A percentile compares a stretch with the other conserved stretches of the same genome.
These are phyloP conservation scores for Dendrolimus houi DNA, from an alignment of 2,888 invertebrate genomes.

Conservation along the genomic window DNA sequence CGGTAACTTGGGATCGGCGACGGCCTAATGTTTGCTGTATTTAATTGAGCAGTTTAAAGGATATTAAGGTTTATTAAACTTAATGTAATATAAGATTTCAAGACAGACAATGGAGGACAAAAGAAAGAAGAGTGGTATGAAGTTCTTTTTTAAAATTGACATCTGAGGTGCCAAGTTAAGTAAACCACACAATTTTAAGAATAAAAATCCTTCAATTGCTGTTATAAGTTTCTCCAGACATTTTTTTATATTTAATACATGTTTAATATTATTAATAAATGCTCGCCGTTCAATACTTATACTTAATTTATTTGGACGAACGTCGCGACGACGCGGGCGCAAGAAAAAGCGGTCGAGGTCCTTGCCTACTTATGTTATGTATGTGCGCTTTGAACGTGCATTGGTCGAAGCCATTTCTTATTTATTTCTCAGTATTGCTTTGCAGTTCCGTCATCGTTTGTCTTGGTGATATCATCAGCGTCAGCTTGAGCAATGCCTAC, in stretches of 20 bases:
- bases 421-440: slow-evolving; percentile 29
- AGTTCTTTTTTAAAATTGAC: no score
- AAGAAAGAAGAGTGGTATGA: no score
- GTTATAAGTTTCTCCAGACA: no score
- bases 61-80: no score
- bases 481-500: slow-evolving; percentile 21
- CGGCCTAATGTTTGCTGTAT: no score
- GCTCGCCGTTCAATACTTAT: slow-evolving; percentile 12
- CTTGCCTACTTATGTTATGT: slow-evolving; percentile 34
- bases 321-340: slow-evolving; percentile 24
- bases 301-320: slow-evolving; percentile 25
- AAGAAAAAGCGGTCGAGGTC: slow-evolving; percentile 60
- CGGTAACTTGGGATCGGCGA: no score
- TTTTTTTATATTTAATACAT: background rate
- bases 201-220: no score
- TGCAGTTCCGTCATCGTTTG: slow-evolving; percentile 35
- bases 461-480: slow-evolving; percentile 44
- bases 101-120: no score
- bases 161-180: no score
- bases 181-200: no score
- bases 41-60: no score
- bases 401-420: slow-evolving; percentile 21
- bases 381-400: background rate
- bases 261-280: slow-evolving; percentile 3
- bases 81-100: no score